Evolutionary conservation across 2,888 invertebrate species (phyloP).

Genomic region (Apamea sordens): DNA sequence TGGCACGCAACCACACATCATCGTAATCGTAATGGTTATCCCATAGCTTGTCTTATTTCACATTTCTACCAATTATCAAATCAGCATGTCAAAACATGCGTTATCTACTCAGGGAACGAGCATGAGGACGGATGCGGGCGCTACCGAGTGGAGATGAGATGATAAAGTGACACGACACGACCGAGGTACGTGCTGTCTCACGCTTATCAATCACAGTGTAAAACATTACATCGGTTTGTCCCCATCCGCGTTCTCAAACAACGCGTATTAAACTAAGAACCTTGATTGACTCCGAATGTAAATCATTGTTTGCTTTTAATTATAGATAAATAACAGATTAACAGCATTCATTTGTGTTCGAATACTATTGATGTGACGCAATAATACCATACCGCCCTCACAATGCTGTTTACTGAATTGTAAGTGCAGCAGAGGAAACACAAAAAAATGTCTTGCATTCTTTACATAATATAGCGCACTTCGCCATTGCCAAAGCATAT

Average conservation of each 20-base stretch:
- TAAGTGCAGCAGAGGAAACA: conserved; percentile 71
- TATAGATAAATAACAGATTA: conserved; percentile 17
- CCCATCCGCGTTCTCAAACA: conserved; percentile 29
- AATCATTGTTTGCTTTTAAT: conserved; percentile 36
- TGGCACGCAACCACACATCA: conserved; percentile 63
- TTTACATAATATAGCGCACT: conserved; percentile 63
- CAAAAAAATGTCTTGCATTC: conserved; percentile 73
- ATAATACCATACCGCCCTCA: conserved; percentile 17
- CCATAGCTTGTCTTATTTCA: conserved; percentile 59
- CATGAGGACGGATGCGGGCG: conserved; percentile 70
- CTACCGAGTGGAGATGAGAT: conserved; percentile 67
- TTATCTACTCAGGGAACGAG: conserved; percentile 61
- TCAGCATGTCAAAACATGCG: conserved; percentile 57
- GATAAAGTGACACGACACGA: conserved; percentile 75
- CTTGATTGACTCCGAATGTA: conserved; percentile 30
- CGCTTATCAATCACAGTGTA: conserved; percentile 79
- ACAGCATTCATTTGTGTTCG: conserved; percentile 11
- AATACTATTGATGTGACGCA: conserved; percentile 18
- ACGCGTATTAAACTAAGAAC: conserved; percentile 17
- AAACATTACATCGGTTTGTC: conserved; percentile 58
- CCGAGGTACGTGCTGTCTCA: conserved; percentile 74
- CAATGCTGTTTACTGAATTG: conserved; percentile 54
- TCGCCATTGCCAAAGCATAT: conserved; percentile 44
- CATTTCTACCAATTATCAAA: conserved; percentile 48
- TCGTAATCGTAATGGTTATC: conserved; percentile 66